Base-by-base conservation (phyloP, 2,888 invertebrate species). In the Mimas tiliae region DNA sequence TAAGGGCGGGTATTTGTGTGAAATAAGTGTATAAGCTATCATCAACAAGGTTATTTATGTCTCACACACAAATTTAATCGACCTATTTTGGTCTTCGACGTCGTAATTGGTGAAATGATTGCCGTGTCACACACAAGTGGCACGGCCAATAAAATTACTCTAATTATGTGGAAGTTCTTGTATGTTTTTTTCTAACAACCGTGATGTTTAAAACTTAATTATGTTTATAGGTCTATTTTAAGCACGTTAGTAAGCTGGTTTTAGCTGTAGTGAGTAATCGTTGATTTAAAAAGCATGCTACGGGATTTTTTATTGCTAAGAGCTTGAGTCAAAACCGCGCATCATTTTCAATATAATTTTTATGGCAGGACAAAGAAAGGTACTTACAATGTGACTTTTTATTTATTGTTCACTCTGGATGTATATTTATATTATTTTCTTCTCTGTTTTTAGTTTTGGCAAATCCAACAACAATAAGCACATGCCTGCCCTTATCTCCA, bases 191-290 rank as follows among this genome's bases (percentile, higher is more conserved):
- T 58, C 42, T 58, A 42, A 58, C 42, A 12, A 38, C 42, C 19
- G 42, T 11, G 12, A 42, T 58, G 19, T 58, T 58, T 58, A n/a
- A 6, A 58, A 38, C 19, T 58, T 42, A 58, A 58, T 58, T 58
- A 19, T 38, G 58, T 58, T 58, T 58, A 42, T 38, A 42, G 58
- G n/a, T 58, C 9, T 58, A 58, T 58, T 58, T 58, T 58, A 9
- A 38, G 16, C 38, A 19, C 38, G 16, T 50, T 16, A 38, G 38
- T 38, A 1, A 6, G 7, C 38, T 38, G 27, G 27, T 27, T 38
- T 38, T 19, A 9, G 50, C 8, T 50, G 9, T 50, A 9, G 50
- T 50, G 16, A 50, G 19, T 50, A 19, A 50, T 8, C 19, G 12
- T 45, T 45, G 45, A 45, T 0, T 45, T 9, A 38, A 50, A 8